Percentiles rank a stretch among this genome's conserved stretches.
phyloP scores from a whole-genome alignment of 64 coral and sea anemone species.

The Actinia tenebrosa region DNA sequence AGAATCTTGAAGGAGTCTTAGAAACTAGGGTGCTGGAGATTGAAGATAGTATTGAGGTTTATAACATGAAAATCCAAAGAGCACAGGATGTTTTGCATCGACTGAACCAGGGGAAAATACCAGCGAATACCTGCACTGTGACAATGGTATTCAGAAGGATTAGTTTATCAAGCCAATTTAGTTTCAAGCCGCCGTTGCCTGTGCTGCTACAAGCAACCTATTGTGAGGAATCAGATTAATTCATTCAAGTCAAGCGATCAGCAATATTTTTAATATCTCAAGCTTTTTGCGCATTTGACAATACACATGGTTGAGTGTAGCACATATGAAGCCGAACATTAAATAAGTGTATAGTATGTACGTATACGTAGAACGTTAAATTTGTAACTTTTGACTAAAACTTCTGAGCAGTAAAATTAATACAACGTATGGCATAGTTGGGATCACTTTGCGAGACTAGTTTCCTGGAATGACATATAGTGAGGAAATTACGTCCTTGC shows the following conservation, averaged over 20 bases:
- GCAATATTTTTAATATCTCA: neutral
- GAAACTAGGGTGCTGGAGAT: neutral
- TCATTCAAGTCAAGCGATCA: neutral
- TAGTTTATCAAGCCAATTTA: constrained; percentile 2
- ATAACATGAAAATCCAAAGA: constrained; percentile 9
- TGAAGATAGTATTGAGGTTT: neutral
- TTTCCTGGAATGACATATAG: no score
- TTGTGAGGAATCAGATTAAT: neutral
- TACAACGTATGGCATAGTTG: no score
- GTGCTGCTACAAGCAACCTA: neutral
- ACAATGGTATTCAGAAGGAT: constrained; percentile 16
- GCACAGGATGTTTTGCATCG: neutral
- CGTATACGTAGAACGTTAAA: no score
- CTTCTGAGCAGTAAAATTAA: no score
- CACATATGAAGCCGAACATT: no score
- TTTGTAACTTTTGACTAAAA: no score
- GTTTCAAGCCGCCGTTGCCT: neutral
- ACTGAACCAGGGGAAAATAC: neutral
- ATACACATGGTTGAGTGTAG: neutral
- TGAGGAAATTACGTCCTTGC: no score
- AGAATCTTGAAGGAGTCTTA: neutral
- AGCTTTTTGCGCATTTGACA: neutral
- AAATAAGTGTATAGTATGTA: no score
- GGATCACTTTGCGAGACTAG: no score
- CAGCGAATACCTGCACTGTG: neutral